Percentiles rank a stretch among this genome's conserved stretches.
Evolutionary conservation across 2,888 invertebrate species (phyloP).

Genomic region (Tribolium freemani): DNA sequence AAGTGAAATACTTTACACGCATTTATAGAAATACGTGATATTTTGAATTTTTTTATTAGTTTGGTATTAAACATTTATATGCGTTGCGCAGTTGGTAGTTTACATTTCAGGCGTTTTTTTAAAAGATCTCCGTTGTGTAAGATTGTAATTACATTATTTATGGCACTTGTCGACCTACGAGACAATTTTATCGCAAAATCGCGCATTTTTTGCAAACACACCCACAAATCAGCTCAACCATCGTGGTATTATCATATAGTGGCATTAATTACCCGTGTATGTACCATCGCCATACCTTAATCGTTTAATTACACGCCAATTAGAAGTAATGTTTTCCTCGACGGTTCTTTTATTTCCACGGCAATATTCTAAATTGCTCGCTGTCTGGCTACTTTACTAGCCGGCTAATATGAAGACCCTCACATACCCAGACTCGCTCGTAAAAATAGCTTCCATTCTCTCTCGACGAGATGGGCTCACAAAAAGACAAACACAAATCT

Average conservation of each 20-base stretch:
- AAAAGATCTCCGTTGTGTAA: slow-evolving; percentile 30
- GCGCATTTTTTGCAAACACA: slow-evolving; percentile 1
- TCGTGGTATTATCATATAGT: slow-evolving; percentile 13
- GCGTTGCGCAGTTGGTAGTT: slow-evolving; percentile 20
- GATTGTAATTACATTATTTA: slow-evolving; percentile 32
- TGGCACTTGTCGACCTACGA: slow-evolving; percentile 19
- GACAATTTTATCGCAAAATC: slow-evolving; percentile 26
- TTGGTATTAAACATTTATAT: slow-evolving; percentile 28
- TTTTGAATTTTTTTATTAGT: slow-evolving; percentile 13
- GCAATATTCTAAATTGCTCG: slow-evolving; percentile 18
- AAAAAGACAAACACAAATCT: slow-evolving; percentile 8
- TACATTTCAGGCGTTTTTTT: slow-evolving; percentile 29
- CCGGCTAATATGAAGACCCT: slow-evolving; percentile 19
- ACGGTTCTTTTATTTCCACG: background rate
- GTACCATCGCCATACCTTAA: background rate
- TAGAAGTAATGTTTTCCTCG: background rate
- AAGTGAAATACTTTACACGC: background rate
- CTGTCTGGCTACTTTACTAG: slow-evolving; percentile 12
- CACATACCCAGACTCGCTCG: slow-evolving; percentile 46
- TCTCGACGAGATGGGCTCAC: slow-evolving; percentile 18
- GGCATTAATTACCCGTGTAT: slow-evolving; percentile 5
- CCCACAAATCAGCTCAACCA: slow-evolving; percentile 8
- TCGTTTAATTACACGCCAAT: slow-evolving; percentile 19
- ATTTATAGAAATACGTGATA: slow-evolving; percentile 25
- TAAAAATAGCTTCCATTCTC: slow-evolving; percentile 50